Evolutionary conservation across 64 coral and sea anemone genomes (phyloP).

Genomic region (Orbicella faveolata): DNA sequence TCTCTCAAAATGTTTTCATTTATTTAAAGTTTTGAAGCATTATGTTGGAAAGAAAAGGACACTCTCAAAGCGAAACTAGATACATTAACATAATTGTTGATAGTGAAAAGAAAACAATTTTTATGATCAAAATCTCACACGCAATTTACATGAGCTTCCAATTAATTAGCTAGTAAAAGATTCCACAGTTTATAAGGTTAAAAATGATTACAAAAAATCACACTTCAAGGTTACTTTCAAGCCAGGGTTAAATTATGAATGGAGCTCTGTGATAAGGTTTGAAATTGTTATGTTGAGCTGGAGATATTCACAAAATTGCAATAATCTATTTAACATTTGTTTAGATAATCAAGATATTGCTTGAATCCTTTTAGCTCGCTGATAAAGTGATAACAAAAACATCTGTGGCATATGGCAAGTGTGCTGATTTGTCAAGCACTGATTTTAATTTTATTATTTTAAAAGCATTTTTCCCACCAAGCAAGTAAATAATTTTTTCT

Average conservation of each 20-base stretch:
- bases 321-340: neutral
- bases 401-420: neutral
- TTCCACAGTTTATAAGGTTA: too few species aligned
- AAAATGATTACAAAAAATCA: neutral
- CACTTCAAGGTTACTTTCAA: neutral
- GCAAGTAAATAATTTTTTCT: neutral
- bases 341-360: neutral
- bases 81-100: too few species aligned
- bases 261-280: neutral
- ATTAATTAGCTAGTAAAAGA: too few species aligned
- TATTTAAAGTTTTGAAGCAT: too few species aligned
- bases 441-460: neutral
- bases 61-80: too few species aligned
- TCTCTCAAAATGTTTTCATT: too few species aligned
- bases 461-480: neutral
- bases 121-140: too few species aligned
- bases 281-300: neutral
- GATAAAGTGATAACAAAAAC: conserved; percentile 4
- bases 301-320: neutral
- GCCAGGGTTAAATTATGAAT: neutral
- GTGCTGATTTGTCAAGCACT: neutral
- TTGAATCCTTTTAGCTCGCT: neutral
- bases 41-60: too few species aligned
- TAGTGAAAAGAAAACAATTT: too few species aligned
- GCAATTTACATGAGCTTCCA: too few species aligned